Evolutionary conservation across 2,888 invertebrate species (phyloP), one percentile per base, ranked within the genome.

Genomic region (Spatulosminthurus flaviceps): DNA sequence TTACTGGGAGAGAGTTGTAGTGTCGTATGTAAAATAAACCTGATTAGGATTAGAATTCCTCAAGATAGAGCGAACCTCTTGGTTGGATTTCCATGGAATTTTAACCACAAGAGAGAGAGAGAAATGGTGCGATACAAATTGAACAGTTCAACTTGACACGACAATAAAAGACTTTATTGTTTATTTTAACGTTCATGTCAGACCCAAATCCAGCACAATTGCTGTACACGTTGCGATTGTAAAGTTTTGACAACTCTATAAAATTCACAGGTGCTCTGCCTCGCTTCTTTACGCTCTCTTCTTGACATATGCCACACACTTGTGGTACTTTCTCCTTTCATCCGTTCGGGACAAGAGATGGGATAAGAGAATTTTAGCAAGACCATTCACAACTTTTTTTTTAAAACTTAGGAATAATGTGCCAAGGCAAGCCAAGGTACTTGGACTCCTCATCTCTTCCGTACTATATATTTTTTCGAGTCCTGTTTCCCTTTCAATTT

Each of bases 91-190:
- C 51, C 51, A n/a, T 51, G 51, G 51, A 51, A 51, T 51, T 51
- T 51, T 51, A 51, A 51, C 51, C 51, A 19, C 51, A 51, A 51
- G 19, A 51, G 51, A 9, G 41, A n/a, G 41, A 41, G 41, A 51
- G 51, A 51, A 51, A 51, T 51, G 51, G 51, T 51, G 51, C 51
- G 51, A 51, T 51, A 51, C 51, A 51, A 51, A 51, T 51, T 51
- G 51, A 51, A 51, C 51, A 51, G 51, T 51, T 51, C 51, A 51
- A 51, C 19, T 51, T 51, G 51, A 51, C 51, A 51, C 19, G 51
- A 51, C 16, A 51, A 51, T 51, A 51, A 51, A 51, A n/a, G n/a
- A 51, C 51, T 51, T 51, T 51, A 51, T 51, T 51, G 51, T 51
- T 51, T 51, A 51, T 51, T 51, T 51, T 51, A 51, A 51, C 51